Evolutionary conservation across 2,113 vertebrate genomes (phyloP).

Genomic region (Gracilinanus agilis): DNA sequence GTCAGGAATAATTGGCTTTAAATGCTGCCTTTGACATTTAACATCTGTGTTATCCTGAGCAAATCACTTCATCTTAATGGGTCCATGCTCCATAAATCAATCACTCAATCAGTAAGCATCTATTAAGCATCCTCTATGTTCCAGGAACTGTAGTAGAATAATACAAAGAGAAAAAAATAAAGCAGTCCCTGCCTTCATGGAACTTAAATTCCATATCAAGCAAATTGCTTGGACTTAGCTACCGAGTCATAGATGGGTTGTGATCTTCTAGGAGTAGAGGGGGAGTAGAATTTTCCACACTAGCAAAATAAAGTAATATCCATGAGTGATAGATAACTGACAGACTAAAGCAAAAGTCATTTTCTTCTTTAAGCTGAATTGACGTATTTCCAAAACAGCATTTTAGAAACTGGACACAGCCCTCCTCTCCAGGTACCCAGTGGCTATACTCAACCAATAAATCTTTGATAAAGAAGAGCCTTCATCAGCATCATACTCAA

Average conservation of each 20-base stretch:
- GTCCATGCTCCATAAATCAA: neutral
- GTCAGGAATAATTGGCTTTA: neutral
- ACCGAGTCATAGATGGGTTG: neutral
- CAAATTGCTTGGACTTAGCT: neutral
- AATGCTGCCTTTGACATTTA: neutral
- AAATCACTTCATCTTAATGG: neutral
- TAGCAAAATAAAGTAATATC: neutral
- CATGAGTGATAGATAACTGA: neutral
- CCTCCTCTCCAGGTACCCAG: neutral
- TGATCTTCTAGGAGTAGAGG: neutral
- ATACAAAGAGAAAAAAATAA: neutral
- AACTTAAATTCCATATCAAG: neutral
- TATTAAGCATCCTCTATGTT: neutral
- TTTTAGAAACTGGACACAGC: neutral
- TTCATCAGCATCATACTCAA: neutral
- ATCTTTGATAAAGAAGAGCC: neutral
- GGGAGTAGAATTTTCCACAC: neutral
- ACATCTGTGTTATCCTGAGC: neutral
- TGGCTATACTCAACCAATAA: neutral
- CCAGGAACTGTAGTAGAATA: neutral
- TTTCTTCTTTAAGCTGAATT: neutral
- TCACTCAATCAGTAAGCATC: neutral
- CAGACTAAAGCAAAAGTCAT: neutral
- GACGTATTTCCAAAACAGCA: neutral
- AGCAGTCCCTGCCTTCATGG: neutral